Evolutionary conservation across 2,888 invertebrate genomes (phyloP).

Genomic region (Drosophila conformis): DNA sequence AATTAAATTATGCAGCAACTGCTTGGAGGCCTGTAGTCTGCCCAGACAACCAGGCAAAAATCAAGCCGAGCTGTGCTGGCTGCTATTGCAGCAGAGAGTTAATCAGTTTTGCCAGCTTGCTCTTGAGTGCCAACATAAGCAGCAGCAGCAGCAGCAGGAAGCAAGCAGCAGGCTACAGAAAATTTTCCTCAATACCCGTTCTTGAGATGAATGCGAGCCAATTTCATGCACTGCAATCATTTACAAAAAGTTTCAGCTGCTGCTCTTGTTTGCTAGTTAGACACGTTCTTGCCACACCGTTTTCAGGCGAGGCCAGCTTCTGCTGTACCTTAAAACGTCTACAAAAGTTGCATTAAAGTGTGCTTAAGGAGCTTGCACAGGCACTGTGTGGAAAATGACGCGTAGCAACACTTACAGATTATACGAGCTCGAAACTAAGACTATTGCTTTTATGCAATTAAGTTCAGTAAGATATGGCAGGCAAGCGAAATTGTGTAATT

Average conservation of each 20-base stretch:
- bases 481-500: not conserved
- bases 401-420: not conserved
- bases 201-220: conserved; percentile 41
- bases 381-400: conserved; percentile 1
- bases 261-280: conserved; percentile 33
- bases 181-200: conserved; percentile 45
- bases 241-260: conserved; percentile 51
- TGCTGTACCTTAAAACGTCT: conserved; percentile 38
- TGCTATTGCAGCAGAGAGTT: conserved; percentile 65
- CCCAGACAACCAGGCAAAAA: conserved; percentile 31
- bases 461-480: conserved; percentile 1
- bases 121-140: conserved; percentile 55
- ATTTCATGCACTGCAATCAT: conserved; percentile 70
- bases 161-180: conserved; percentile 15
- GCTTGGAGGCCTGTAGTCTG: conserved; percentile 14
- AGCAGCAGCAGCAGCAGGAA: not conserved
- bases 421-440: not conserved
- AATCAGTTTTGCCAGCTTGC: conserved; percentile 78
- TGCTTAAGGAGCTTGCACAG: conserved; percentile 5
- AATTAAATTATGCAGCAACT: conserved; percentile 64
- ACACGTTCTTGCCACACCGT: conserved; percentile 38
- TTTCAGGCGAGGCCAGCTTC: conserved; percentile 18
- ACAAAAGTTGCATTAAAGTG: conserved; percentile 9
- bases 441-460: conserved; percentile 14
- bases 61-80: conserved; percentile 49